Conservation (phyloP, 2,888 invertebrate genomes). For the Drosophila bunnanda region DNA sequence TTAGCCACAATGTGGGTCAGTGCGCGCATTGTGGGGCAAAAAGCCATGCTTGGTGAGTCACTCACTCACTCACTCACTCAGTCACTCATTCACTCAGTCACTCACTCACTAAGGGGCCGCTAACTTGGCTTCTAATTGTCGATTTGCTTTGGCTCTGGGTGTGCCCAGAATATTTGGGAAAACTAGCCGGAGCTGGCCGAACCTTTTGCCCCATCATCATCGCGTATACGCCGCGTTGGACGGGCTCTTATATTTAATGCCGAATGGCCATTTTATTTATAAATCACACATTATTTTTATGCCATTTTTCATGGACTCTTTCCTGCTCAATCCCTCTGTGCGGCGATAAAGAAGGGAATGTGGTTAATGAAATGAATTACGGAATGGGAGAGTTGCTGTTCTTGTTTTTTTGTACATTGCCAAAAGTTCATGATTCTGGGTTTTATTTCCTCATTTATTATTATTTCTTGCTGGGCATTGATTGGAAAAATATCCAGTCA, state of each 20-base stretch:
- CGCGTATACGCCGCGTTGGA: conserved; percentile 58
- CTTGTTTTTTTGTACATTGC: neutral
- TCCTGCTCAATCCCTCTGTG: conserved; percentile 5
- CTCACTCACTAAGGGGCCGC: conserved; percentile 57
- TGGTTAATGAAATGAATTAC: conserved; percentile 32
- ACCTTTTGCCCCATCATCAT: conserved; percentile 33
- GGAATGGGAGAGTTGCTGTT: neutral
- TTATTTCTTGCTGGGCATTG: neutral
- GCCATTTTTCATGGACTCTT: conserved; percentile 31
- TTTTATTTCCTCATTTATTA: conserved; percentile 11
- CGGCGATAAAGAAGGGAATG: conserved; percentile 18
- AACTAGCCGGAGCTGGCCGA: conserved; percentile 16
- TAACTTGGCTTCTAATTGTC: conserved; percentile 68
- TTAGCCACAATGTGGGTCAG: conserved; percentile 62
- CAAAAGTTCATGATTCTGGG: neutral
- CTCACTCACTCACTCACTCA: conserved; percentile 48
- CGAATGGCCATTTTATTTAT: conserved; percentile 57
- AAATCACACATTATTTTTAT: conserved; percentile 51
- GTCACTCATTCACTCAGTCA: conserved; percentile 23
- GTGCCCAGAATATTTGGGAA: conserved; percentile 44
- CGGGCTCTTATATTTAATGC: conserved; percentile 48
- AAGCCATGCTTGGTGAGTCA: conserved; percentile 34
- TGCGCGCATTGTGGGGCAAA: conserved; percentile 41
- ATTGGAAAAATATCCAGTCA: neutral
- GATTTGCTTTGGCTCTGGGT: conserved; percentile 48